These are phyloP conservation scores for Rhopalosiphum maidis DNA, from an alignment of 1,140 invertebrate species.

Conservation along the genomic window DNA sequence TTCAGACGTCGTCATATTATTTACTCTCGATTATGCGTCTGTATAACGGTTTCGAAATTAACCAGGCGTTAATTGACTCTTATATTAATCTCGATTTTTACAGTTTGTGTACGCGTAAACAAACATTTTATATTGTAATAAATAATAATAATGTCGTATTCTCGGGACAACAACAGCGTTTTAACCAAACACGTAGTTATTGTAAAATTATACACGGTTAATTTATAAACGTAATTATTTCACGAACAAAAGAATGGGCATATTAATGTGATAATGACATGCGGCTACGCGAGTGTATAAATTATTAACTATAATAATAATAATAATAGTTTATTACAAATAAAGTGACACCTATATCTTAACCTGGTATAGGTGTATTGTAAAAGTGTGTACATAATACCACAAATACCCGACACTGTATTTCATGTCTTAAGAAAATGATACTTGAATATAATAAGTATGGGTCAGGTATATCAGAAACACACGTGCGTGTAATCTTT, in stretches of 20 bases:
- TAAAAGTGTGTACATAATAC: neutral
- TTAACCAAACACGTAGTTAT: neutral
- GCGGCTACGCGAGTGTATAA: neutral
- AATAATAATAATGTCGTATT: neutral
- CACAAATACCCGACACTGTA: neutral
- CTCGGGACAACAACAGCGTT: neutral
- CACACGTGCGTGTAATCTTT: neutral
- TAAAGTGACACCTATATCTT: neutral
- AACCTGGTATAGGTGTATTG: neutral
- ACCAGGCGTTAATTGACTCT: neutral
- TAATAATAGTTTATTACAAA: neutral
- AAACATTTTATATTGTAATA: neutral
- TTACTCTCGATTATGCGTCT: neutral
- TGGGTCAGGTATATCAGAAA: neutral
- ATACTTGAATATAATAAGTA: no score
- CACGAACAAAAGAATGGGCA: conserved; percentile 4
- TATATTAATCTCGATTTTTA: neutral
- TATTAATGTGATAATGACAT: neutral
- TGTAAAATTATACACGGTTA: conserved; percentile 26
- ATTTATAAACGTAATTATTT: conserved; percentile 13
- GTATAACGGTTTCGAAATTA: neutral
- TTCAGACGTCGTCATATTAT: neutral
- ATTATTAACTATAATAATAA: neutral
- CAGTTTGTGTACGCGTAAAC: neutral
- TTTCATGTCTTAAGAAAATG: neutral